phyloP scores from a whole-genome alignment of 92 coral and sea anemone genomes.

The Parazoanthus atlanticus region DNA sequence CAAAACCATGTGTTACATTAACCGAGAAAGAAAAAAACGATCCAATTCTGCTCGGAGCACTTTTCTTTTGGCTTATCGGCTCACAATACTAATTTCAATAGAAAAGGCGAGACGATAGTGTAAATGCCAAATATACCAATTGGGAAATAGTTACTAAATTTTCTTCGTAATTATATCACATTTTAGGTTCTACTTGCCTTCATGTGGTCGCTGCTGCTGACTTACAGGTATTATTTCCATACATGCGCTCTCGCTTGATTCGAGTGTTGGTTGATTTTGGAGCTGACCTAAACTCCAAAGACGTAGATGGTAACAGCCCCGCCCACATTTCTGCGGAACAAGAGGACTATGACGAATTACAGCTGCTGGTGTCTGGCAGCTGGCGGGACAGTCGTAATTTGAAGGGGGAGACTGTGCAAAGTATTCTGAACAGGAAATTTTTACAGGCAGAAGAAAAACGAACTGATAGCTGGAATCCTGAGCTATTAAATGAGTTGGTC shows the following conservation, averaged over 20 bases:
- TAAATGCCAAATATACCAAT: no score
- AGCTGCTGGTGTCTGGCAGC: not conserved
- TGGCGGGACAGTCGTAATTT: constrained; percentile 32
- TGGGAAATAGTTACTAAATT: no score
- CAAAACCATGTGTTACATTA: no score
- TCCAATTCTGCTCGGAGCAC: no score
- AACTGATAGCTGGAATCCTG: not conserved
- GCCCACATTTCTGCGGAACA: constrained; percentile 42
- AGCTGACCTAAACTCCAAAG: constrained; percentile 17
- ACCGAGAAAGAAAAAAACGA: no score
- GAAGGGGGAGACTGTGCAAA: constrained; percentile 18
- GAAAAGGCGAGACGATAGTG: no score
- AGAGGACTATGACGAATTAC: constrained; percentile 15
- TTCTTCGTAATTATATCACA: not conserved
- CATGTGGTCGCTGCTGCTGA: constrained; percentile 19
- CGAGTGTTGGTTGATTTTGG: constrained; percentile 1
- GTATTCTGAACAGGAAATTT: not conserved
- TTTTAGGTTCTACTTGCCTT: constrained; percentile 35
- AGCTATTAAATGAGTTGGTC: not conserved
- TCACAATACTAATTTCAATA: no score
- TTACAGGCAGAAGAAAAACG: not conserved
- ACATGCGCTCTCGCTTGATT: not conserved
- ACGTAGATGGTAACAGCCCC: constrained; percentile 33
- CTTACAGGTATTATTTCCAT: not conserved
- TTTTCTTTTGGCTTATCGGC: no score